Evolutionary conservation across 92 coral and sea anemone species (phyloP).

Genomic region (Zoanthus solanderi): DNA sequence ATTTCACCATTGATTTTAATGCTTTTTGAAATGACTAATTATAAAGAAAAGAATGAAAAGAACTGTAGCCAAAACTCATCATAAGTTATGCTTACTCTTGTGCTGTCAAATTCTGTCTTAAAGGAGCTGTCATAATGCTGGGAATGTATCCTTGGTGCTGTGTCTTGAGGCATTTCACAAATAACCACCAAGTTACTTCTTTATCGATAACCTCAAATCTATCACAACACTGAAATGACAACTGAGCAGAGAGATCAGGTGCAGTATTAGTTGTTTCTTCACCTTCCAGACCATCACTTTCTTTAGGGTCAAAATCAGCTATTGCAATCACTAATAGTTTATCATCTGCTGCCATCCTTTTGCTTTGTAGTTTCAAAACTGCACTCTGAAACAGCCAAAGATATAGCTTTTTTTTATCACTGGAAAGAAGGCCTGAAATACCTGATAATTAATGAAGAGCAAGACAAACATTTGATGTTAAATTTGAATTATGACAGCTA

Average conservation of each 20-base stretch:
- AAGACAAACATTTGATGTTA: no score
- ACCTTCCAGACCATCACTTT: slow-evolving; percentile 60
- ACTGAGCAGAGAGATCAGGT: slow-evolving; percentile 82
- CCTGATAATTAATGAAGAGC: no score
- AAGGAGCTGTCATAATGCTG: slow-evolving; percentile 80
- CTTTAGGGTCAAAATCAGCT: slow-evolving; percentile 69
- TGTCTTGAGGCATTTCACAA: slow-evolving; percentile 62
- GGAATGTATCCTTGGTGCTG: slow-evolving; percentile 87
- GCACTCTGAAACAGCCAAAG: not conserved
- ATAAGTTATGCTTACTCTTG: slow-evolving; percentile 72
- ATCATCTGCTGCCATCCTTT: not conserved
- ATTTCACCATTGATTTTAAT: not conserved
- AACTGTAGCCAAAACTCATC: not conserved
- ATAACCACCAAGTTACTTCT: slow-evolving; percentile 90
- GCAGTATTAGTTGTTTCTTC: slow-evolving; percentile 67
- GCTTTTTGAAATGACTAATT: not conserved
- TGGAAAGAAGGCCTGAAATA: no score
- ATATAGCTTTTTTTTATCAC: not conserved
- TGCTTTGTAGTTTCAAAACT: not conserved
- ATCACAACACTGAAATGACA: slow-evolving; percentile 72
- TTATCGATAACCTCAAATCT: slow-evolving; percentile 80
- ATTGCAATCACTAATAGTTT: slow-evolving; percentile 79
- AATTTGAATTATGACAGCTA: no score
- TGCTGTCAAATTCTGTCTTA: slow-evolving; percentile 68
- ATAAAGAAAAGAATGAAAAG: not conserved